phyloP scores from a whole-genome alignment of 1,140 invertebrate genomes.

The Cyclargus thomasi region DNA sequence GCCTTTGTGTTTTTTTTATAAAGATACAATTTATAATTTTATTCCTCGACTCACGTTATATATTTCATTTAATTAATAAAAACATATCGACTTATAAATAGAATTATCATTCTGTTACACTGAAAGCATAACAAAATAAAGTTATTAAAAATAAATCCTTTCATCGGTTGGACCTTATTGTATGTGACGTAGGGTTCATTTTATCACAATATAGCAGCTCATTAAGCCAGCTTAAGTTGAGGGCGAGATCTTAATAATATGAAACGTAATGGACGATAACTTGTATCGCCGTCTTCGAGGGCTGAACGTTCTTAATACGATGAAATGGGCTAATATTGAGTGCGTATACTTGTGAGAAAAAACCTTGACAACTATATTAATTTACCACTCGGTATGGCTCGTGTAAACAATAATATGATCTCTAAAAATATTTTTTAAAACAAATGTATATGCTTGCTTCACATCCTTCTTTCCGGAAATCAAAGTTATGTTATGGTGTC shows the following conservation, averaged over 20 bases:
- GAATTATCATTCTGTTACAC: neutral
- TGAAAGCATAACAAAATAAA: neutral
- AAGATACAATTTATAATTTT: neutral
- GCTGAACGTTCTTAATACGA: conserved; percentile 21
- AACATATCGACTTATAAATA: neutral
- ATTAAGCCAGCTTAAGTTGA: conserved; percentile 17
- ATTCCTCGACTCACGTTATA: no score
- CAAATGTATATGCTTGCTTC: no score
- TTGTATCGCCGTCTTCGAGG: conserved; percentile 19
- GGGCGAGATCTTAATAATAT: conserved; percentile 22
- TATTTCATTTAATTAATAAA: no score
- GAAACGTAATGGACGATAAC: conserved; percentile 21
- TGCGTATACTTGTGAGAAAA: conserved; percentile 14
- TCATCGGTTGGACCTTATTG: neutral
- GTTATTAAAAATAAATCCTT: neutral
- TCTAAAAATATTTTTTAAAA: no score
- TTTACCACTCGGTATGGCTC: no score
- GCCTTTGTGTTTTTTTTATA: neutral
- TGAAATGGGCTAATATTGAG: conserved; percentile 17
- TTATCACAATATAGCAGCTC: neutral
- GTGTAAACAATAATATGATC: no score
- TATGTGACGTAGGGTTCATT: neutral
- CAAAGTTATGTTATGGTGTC: no score
- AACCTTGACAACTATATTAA: neutral
- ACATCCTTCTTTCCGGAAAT: no score